Evolutionary conservation across 2,113 vertebrate genomes (phyloP).

Genomic region (Leptobrachium leishanense): DNA sequence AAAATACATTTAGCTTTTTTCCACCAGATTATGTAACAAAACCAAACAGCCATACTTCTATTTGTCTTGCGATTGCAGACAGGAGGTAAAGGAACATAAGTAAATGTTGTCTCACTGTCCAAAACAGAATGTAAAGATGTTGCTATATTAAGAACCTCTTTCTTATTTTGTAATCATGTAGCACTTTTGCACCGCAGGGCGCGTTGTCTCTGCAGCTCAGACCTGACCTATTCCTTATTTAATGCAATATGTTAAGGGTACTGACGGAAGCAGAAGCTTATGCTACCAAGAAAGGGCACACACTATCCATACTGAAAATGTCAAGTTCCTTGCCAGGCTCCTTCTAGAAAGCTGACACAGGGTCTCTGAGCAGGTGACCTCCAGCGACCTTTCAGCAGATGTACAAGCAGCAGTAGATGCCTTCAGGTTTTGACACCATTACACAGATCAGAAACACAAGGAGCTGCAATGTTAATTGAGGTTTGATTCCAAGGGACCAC

Average conservation of each 20-base stretch:
- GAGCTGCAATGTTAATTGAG: not conserved
- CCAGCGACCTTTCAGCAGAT: conserved; percentile 35
- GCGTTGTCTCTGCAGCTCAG: not conserved
- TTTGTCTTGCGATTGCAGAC: too few species aligned
- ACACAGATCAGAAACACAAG: conserved; percentile 18
- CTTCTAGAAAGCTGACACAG: not conserved
- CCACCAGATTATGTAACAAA: too few species aligned
- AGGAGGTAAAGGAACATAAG: too few species aligned
- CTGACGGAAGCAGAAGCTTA: conserved; percentile 9
- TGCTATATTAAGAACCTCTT: too few species aligned
- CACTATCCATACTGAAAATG: conserved; percentile 28
- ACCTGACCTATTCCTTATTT: conserved; percentile 30
- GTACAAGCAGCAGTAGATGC: not conserved
- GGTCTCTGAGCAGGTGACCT: not conserved
- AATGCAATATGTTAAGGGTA: conserved; percentile 18
- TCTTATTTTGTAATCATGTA: not conserved
- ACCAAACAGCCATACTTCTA: too few species aligned
- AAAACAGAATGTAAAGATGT: too few species aligned
- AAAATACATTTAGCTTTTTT: too few species aligned
- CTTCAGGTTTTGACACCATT: not conserved
- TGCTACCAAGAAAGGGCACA: conserved; percentile 16
- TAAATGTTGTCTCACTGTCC: too few species aligned
- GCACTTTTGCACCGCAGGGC: not conserved
- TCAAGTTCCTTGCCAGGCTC: conserved; percentile 19
- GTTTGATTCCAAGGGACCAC: not conserved